Evolutionary conservation across 1,140 invertebrate species (phyloP).

Genomic region (Drosophila sucinea): DNA sequence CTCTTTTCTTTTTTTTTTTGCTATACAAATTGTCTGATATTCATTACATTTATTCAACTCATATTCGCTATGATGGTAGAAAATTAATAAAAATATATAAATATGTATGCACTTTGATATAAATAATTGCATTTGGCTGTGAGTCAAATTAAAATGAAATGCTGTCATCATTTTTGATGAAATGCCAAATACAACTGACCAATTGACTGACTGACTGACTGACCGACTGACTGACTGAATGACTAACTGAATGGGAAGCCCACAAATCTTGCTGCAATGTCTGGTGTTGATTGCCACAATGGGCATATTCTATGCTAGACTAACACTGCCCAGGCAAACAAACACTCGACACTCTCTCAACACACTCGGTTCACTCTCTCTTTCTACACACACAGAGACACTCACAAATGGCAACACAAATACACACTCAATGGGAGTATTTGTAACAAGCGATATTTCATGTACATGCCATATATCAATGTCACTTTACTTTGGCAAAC

Average conservation of each 20-base stretch:
- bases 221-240: constrained; percentile 41
- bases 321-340: constrained; percentile 30
- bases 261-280: constrained; percentile 75
- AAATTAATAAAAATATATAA: constrained; percentile 11
- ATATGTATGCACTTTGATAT: constrained; percentile 34
- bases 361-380: constrained; percentile 4
- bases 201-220: constrained; percentile 21
- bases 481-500: constrained; percentile 82
- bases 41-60: constrained; percentile 4
- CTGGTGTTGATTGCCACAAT: constrained; percentile 77
- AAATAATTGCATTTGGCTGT: constrained; percentile 43
- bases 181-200: constrained; percentile 61
- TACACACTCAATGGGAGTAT: constrained; percentile 45
- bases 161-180: constrained; percentile 64
- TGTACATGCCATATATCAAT: constrained; percentile 80
- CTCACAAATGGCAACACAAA: not conserved
- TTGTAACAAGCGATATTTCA: constrained; percentile 78
- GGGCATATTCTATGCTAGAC: constrained; percentile 46
- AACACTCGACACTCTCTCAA: constrained; percentile 27
- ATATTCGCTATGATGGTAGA: constrained; percentile 32
- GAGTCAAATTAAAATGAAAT: constrained; percentile 58
- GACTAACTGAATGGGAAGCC: constrained; percentile 40
- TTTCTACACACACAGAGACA: constrained; percentile 1
- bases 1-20: not conserved
- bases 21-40: not conserved